Base-by-base conservation (phyloP, 2,113 vertebrate species). In the Elaphurus davidianus region DNA sequence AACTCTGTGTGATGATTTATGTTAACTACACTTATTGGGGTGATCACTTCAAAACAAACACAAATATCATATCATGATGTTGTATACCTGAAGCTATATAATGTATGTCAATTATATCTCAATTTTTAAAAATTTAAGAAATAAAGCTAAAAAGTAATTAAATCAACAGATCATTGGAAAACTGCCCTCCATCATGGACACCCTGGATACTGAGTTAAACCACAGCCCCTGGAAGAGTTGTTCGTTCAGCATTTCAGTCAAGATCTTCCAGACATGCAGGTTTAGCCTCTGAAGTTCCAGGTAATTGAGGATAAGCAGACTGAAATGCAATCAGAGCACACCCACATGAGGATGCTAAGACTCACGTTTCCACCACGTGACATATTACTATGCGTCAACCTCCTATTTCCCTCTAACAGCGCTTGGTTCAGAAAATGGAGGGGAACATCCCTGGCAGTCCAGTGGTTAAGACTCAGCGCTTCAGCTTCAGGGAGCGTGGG, bases 291-390 rank as follows among this genome's bases (percentile, higher is more conserved):
- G 87, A 96, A 93, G 87, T 47, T 55, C 40, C 74, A 57, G 43
- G 67, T 78, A 92, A 94, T 33, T 87, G n/a, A 91, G 54, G 78
- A 94, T 86, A 79, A 71, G 54, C 67, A 87, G 94, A 95, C 89
- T 5, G 15, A 96, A 23, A 79, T 81, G 83, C 96, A 92, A 92
- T 97, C 62, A 89, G 95, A 95, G 84, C 89, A 40, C 28, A 71
- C 9, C 19, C 64, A 40, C 79, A 33, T 45, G 79, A 91, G 94
- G 91, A 67, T 71, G 27, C 85, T 67, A 59, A 90, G 54, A 52
- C 30, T 87, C 59, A 57, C 36, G 62, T 96, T 92, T 67, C 85
- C 55, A 82, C 54, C 54, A 25, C 30, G 7, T 91, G 86, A 93
- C 76, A 59, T 59, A 95, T 78, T 55, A 64, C 28, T 92, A 30